Percentiles rank a stretch among this genome's conserved stretches.
Conservation (phyloP, 2,797 vertebrate species). For the Chaetodon trifasciatus region DNA sequence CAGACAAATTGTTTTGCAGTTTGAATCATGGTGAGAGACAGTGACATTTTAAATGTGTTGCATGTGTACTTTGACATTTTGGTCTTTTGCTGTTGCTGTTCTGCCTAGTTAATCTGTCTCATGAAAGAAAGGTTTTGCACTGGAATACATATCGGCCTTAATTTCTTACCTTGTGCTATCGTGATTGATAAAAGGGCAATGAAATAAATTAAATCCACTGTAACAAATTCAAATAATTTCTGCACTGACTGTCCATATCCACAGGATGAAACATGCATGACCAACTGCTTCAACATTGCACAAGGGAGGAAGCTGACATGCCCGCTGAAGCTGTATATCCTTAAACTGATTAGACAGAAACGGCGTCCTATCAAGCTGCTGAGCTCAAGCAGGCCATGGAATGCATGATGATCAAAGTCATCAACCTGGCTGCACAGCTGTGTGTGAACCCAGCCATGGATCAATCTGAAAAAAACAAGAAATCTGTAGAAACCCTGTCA, state of each 20-base stretch:
- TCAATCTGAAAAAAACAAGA: background rate
- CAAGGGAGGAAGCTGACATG: background rate
- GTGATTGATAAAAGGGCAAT: background rate
- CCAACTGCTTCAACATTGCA: slow-evolving; percentile 7
- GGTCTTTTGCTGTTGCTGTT: background rate
- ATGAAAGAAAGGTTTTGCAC: background rate
- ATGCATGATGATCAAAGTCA: background rate
- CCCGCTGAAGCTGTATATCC: background rate
- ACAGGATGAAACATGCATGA: background rate
- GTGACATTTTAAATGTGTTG: slow-evolving; percentile 9
- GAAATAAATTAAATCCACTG: background rate
- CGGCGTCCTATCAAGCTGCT: background rate
- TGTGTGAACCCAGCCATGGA: background rate
- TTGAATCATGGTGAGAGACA: slow-evolving; percentile 2
- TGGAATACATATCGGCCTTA: background rate
- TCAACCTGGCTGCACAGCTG: background rate
- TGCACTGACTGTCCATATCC: background rate
- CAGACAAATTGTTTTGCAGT: background rate
- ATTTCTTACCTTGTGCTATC: background rate
- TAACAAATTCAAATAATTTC: background rate
- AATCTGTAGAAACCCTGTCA: background rate
- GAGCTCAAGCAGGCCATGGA: background rate
- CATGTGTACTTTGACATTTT: background rate
- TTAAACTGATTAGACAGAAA: slow-evolving; percentile 1
- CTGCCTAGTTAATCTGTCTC: background rate